Base-by-base conservation (phyloP, 1,140 invertebrate species). In the Holcopasites calliopsidis region DNA sequence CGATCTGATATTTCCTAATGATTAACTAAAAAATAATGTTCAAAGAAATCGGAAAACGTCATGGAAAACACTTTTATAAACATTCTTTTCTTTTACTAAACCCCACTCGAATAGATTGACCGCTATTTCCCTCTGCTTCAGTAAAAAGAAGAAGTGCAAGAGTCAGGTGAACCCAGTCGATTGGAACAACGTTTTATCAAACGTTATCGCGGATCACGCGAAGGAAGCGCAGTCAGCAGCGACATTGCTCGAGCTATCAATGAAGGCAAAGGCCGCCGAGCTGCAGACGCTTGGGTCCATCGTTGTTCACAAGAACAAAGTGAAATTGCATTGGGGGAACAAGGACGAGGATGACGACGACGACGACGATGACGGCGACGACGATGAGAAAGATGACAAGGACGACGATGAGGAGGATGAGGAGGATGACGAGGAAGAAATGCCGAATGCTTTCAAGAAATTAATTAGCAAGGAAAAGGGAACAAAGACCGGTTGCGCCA, bases 141-240 rank as follows among this genome's bases (percentile, higher is more conserved):
- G 90, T 52, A 88, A 88, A 55, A 90, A 90, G 65, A 90, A 90
- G 68, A 89, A 90, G 31, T 91, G 90, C 77, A 88, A 87, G 26
- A 81, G 49, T 21, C 81, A 79, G 38, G 55, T 89, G 23, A 90
- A 86, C 62, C 58, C 85, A 5, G 62, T 84, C 0, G 89, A 91
- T 8, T 91, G 89, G 90, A 90, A 90, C 76, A 87, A 83, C 50
- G 74, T 88, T 1, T 16, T 91, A 1, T 33, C 76, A 2, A 88
- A 84, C 16, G 76, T 81, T 0, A 49, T 90, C 40, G 69, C 82
- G 11, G 73, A 38, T 7, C 54, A 81, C 16, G 84, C 86, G 13
- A 47, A 73, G 7, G 74, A 89, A 28, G 71, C 72, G 7, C 38
- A 79, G 18, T 55, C 64, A 0, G 31, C 77, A 10, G 35, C 80